Evolutionary conservation across 2,797 vertebrate genomes (phyloP).

Genomic region (Pitangus sulphuratus): DNA sequence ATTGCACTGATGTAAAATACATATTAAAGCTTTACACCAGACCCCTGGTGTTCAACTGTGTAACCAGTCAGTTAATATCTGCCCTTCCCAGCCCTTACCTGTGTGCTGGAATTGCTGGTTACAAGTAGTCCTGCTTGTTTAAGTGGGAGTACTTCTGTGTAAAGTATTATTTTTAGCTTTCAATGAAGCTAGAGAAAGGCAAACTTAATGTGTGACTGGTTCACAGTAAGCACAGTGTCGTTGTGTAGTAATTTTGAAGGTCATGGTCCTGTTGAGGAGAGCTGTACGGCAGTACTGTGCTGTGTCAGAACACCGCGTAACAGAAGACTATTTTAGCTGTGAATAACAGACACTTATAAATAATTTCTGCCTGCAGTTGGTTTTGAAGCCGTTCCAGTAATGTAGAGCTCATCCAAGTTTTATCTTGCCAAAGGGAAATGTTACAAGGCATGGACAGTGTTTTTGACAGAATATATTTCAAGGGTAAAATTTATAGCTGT

Average conservation of each 20-base stretch:
- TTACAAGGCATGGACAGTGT: background rate
- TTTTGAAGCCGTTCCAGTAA: conserved; percentile 20
- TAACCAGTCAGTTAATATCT: background rate
- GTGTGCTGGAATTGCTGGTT: background rate
- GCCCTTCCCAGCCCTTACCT: background rate
- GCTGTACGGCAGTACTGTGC: background rate
- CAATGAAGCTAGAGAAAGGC: background rate
- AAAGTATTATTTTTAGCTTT: background rate
- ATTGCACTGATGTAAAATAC: background rate
- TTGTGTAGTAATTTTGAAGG: background rate
- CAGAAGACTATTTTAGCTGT: background rate
- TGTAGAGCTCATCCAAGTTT: background rate
- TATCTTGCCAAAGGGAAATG: background rate
- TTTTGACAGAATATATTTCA: background rate
- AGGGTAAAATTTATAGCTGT: background rate
- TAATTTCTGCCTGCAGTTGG: conserved; percentile 7
- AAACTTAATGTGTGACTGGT: background rate
- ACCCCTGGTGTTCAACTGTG: background rate
- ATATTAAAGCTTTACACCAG: background rate
- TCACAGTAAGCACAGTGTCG: background rate
- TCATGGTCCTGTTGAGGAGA: background rate
- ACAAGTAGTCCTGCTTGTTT: background rate
- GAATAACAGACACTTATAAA: background rate
- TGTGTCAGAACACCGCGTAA: background rate
- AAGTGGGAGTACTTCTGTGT: background rate